Evolutionary conservation across 1,140 invertebrate genomes (phyloP), one percentile per base, ranked within the genome.

Genomic region (Bombus confusus): DNA sequence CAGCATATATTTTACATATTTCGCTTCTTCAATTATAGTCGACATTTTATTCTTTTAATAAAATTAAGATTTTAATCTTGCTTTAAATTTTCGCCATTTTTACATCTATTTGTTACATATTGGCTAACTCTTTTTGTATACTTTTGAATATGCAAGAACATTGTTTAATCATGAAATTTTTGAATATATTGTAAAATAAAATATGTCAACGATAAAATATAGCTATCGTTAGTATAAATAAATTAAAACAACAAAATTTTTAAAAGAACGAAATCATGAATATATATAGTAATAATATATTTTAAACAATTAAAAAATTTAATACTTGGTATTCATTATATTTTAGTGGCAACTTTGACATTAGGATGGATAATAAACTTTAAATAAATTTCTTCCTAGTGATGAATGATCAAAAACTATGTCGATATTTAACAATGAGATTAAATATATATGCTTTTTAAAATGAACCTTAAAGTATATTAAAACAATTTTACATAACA

Each of bases 401-500:
- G 13, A 41, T 69, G 34, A 31, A 37, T 80, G 15, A 75, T 62
- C 80, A n/a, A 34, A 77, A 57, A 62, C 9, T 9, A 75, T 43
- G 71, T 31, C 59, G 62, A 68, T 80, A 80, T 69, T 87, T 71
- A 69, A 47, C 39, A 85, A 72, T 87, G 75, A 81, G 25, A 81
- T n/a, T 80, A 88, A 80, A 87, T 59, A 59, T 43, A 80, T 82
- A 47, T 80, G 31, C 25, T 71, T 79, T 52, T 74, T 76, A 69
- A n/a, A 82, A 79, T 75, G 47, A 71, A 80, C 68, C 59, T 37
- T 66, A 66, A 69, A 47, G 59, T 52, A 66, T 13, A 79, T 87
- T 62, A 87, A 77, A 87, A 86, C 74, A 81, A 62, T 64, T 75
- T 76, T 78, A 31, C 64, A 68, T 47, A 74, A 85, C 62, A 73